Evolutionary conservation across 2,888 invertebrate genomes (phyloP).

Genomic region (Nemotelus nigrinus): DNA sequence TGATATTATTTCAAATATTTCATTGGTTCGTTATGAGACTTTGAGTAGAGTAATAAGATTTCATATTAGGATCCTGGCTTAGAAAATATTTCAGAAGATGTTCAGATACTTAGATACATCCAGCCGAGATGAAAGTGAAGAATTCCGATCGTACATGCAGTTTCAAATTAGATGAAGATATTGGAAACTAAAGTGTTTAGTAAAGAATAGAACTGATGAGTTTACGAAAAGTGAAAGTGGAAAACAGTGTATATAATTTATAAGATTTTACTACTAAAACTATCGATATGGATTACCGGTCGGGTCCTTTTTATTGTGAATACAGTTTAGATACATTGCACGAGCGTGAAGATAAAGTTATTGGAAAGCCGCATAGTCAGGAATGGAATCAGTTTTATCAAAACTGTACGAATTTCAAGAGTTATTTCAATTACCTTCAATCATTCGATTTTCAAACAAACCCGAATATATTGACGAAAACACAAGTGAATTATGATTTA

Average conservation of each 20-base stretch:
- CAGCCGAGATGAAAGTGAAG: no score
- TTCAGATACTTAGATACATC: no score
- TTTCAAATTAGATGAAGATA: no score
- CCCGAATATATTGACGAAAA: no score
- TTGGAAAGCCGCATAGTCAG: neutral
- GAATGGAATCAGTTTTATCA: constrained; percentile 37
- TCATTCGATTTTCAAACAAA: neutral
- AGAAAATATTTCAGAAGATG: no score
- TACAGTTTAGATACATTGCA: constrained; percentile 1
- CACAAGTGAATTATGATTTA: no score
- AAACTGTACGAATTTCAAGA: constrained; percentile 36
- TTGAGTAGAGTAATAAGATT: no score
- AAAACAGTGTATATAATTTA: neutral
- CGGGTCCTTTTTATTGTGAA: neutral
- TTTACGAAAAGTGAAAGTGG: constrained; percentile 1
- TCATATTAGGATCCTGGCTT: no score
- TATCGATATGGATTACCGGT: constrained; percentile 16
- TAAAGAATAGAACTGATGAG: neutral
- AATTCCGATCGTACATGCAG: no score
- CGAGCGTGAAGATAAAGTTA: neutral
- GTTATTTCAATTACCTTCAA: constrained; percentile 43
- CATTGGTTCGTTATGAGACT: constrained; percentile 9
- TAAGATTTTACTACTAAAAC: neutral
- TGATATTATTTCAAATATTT: neutral
- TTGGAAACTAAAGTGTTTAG: no score